Evolutionary conservation across 1,140 invertebrate species (phyloP), one percentile per base, ranked within the genome.

Genomic region (Spodoptera litura): DNA sequence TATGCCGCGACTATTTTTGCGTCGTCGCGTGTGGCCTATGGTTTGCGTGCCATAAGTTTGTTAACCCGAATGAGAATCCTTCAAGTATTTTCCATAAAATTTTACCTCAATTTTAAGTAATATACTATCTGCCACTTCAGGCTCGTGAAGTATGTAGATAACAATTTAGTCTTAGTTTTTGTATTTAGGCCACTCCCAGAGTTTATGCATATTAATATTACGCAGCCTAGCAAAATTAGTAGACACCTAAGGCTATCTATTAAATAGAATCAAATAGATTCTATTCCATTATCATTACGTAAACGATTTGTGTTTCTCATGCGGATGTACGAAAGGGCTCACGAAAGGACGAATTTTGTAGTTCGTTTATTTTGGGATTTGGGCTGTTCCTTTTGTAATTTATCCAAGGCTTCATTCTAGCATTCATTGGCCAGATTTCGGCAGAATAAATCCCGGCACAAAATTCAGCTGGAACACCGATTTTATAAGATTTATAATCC

Each of bases 1-100:
- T 49, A 12, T 49, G 9, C 20, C 1, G 15, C 20, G 20, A 9
- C 15, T 10, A 66, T 25, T 49, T 49, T 20, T n/a, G 38, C 38
- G 20, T 20, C 12, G 62, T 66, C 62, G 62, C 62, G 38, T 66
- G 62, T 66, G 38, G 49, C 38, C 62, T 66, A 49, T 20, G 38
- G 38, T 12, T 49, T 11, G 62, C 62, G 62, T 66, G 62, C 38
- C 10, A 4, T 25, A n/a, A 15, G 62, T 49, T 66, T 49, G 38
- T 66, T 66, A 66, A 49, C 38, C 62, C 38, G 9, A 44, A 44
- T 44, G 9, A 44, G 38, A 44, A 44, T 44, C 38, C 38, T 44
- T 2, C 38, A 44, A 44, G 9, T 44, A 6, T 44, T 44, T 44
- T 4, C 38, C 38, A 44, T 44, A 2, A 44, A 44, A 44, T 6